Base-by-base conservation (phyloP, 53 echinoderm and acorn worm genomes). In the Mesocentrotus franciscanus region DNA sequence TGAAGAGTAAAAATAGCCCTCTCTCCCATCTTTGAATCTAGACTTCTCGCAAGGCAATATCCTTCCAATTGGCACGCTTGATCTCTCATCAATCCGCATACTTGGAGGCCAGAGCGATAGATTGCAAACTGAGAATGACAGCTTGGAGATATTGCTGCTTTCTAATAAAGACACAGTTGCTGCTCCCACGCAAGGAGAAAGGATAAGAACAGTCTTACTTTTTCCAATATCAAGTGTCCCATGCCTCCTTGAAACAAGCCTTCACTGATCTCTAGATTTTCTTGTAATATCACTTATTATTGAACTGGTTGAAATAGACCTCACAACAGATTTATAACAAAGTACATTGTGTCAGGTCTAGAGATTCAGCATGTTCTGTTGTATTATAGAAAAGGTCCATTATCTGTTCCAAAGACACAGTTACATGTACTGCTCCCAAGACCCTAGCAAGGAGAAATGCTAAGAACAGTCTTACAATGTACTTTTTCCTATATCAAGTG, bases 401-500 rank as follows among this genome's bases (percentile, higher is more conserved):
- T 15, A 55, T 84, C 42, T 55, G 42, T 36, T 84, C 18, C 20
- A 20, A 22, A 5, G 58, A 87, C 87, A 87, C 58, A 58, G 36
- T 81, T 39, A 22, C 22, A n/a, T n/a, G n/a, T n/a, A n/a, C n/a
- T 81, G 22, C 42, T 7, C 81, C 81, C 81, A 36, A 42, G 2
- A n/a, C n/a, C n/a, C n/a, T n/a, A n/a, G n/a, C 42, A 81, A 81
- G 1, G 36, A 39, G 36, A 8, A 79, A 30, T 2, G 29, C 0
- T 72, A 72, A 72, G 79, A 79, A 39, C 39, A 18, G 81, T 20
- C 42, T 81, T 81, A 81, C 81, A n/a, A n/a, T n/a, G n/a, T n/a
- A n/a, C n/a, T 42, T 58, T 87, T 87, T 87, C 87, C 87, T 59
- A 87, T 87, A 87, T 87, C 87, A 58, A 87, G 87, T 57, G 58